Evolutionary conservation across 1,140 invertebrate species (phyloP).

Genomic region (Ephestia elutella): DNA sequence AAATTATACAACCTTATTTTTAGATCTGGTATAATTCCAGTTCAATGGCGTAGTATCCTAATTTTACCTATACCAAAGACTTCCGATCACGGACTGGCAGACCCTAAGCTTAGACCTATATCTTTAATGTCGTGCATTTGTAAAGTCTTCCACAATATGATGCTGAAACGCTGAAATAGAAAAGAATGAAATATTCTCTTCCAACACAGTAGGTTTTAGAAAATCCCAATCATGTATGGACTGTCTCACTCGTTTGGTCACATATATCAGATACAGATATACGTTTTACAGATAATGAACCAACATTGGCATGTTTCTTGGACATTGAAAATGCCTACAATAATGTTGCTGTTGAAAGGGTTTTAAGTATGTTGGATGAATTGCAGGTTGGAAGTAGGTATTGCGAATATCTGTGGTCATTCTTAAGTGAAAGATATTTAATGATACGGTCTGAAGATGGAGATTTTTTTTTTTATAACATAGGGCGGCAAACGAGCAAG

Average conservation of each 20-base stretch:
- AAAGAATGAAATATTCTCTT: constrained; percentile 24
- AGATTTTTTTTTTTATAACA: too few relatives aligned
- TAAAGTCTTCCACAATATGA: constrained; percentile 33
- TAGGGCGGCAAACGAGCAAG: too few relatives aligned
- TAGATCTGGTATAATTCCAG: too few relatives aligned
- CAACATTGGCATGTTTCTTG: constrained; percentile 27
- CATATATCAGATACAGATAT: constrained; percentile 28
- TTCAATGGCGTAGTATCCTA: too few relatives aligned
- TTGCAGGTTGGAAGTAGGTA: constrained; percentile 16
- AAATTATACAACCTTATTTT: constrained; percentile 23
- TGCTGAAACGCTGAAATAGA: constrained; percentile 28
- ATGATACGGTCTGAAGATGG: constrained; percentile 17
- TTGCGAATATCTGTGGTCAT: constrained; percentile 26
- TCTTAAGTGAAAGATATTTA: constrained; percentile 26
- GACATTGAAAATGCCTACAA: constrained; percentile 35
- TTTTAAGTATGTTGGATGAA: constrained; percentile 21
- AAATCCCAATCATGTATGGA: constrained; percentile 25
- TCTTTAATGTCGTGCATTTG: constrained; percentile 32
- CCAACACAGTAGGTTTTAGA: constrained; percentile 28
- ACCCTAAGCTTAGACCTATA: constrained; percentile 23
- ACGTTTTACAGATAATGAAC: constrained; percentile 25
- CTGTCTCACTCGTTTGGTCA: constrained; percentile 17
- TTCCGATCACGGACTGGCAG: constrained; percentile 2
- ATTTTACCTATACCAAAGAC: too few relatives aligned
- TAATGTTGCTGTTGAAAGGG: constrained; percentile 19